A percentile compares a stretch with the other conserved stretches of the same genome.
phyloP scores from a whole-genome alignment of 30 jellyfish, hydroid and myxozoan genomes.

The Clytia hemisphaerica region DNA sequence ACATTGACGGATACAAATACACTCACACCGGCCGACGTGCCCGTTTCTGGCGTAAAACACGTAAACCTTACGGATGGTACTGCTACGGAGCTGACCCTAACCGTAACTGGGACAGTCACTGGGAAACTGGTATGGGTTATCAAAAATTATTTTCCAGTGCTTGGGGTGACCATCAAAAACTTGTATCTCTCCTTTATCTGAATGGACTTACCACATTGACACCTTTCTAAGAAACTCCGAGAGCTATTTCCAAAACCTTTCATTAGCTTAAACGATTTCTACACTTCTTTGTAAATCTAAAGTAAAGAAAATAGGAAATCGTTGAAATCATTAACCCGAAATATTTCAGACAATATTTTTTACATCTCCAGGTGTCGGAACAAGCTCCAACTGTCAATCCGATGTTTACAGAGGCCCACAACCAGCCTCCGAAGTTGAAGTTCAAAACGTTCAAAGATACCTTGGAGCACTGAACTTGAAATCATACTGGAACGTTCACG shows the following conservation, averaged over 20 bases:
- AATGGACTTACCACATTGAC: no score
- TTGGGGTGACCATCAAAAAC: no score
- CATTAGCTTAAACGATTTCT: no score
- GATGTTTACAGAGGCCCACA: conserved; percentile 64
- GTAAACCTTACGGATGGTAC: conserved; percentile 21
- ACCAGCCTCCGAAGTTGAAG: conserved; percentile 80
- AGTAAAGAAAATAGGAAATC: no score
- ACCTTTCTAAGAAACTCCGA: no score
- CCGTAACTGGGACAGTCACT: conserved; percentile 80
- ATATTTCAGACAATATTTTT: no score
- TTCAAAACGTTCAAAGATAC: conserved; percentile 52
- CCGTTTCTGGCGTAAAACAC: conserved; percentile 93
- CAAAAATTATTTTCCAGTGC: no score
- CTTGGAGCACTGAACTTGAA: conserved; percentile 35
- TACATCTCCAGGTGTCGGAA: conserved; percentile 72
- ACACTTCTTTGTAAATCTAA: no score
- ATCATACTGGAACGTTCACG: conserved; percentile 73
- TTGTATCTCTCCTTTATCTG: no score
- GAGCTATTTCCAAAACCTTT: no score
- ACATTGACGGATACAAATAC: conserved; percentile 89
- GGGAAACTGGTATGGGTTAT: conserved; percentile 63
- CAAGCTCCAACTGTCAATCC: conserved; percentile 58
- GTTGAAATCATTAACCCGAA: no score
- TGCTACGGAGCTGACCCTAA: conserved; percentile 94
- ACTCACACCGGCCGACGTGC: conserved; percentile 37